Evolutionary conservation across 2,113 vertebrate genomes (phyloP).

Genomic region (Centropus bengalensis): DNA sequence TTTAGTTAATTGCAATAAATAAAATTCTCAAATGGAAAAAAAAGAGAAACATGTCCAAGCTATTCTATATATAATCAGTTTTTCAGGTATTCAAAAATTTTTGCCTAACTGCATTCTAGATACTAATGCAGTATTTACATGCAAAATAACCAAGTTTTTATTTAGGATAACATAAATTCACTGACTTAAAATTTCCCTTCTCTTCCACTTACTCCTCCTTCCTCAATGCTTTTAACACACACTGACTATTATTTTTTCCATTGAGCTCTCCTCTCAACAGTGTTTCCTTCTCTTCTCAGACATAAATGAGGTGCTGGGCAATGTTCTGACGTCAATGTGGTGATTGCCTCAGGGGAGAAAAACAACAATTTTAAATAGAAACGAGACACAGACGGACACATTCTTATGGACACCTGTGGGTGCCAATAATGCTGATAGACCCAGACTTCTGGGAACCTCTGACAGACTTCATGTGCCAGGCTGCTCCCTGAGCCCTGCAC

Average conservation of each 20-base stretch:
- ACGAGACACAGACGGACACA: background rate
- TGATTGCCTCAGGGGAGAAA: background rate
- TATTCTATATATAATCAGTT: background rate
- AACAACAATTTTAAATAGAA: constrained; percentile 54
- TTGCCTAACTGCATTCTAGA: background rate
- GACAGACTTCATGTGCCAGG: background rate
- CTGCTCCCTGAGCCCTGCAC: background rate
- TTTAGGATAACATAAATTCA: constrained; percentile 49
- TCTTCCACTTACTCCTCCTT: constrained; percentile 31
- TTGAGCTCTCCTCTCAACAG: constrained; percentile 37
- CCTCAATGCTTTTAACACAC: constrained; percentile 55
- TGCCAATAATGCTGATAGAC: constrained; percentile 39
- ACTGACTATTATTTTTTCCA: constrained; percentile 66
- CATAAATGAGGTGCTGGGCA: constrained; percentile 64
- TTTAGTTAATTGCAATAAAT: background rate
- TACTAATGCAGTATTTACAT: constrained; percentile 1
- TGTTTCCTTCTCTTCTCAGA: constrained; percentile 39
- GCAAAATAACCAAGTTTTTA: constrained; percentile 12
- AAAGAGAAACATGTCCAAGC: background rate
- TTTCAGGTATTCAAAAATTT: background rate
- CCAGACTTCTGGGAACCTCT: constrained; percentile 26
- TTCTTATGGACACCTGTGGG: constrained; percentile 37
- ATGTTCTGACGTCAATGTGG: constrained; percentile 62
- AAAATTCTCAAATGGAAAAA: background rate
- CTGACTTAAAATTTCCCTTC: constrained; percentile 49